A percentile compares a stretch with the other conserved stretches of the same genome.
Conservation (phyloP, 2,888 invertebrate genomes). For the Poecilus cupreus region DNA sequence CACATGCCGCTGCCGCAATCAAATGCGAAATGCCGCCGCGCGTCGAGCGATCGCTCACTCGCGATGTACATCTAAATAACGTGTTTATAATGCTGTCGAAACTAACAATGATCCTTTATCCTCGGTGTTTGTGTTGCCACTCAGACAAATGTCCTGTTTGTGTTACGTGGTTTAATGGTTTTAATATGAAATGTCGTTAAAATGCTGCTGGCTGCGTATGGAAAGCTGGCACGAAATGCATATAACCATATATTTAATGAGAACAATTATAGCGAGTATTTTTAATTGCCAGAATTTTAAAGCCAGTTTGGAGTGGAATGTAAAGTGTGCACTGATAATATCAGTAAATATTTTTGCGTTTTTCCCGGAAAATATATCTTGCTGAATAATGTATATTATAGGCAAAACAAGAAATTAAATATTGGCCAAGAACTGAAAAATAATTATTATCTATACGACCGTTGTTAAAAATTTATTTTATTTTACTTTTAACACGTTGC, state of each 20-base stretch:
- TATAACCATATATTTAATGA: not conserved
- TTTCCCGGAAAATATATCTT: too few species aligned
- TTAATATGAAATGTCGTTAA: conserved; percentile 29
- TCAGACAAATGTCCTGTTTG: conserved; percentile 33
- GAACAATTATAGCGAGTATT: not conserved
- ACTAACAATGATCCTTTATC: conserved; percentile 36
- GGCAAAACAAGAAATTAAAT: too few species aligned
- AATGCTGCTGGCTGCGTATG: not conserved
- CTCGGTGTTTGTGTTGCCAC: conserved; percentile 26
- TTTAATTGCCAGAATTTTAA: not conserved
- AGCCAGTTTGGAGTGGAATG: too few species aligned
- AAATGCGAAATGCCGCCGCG: not conserved
- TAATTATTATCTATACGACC: too few species aligned
- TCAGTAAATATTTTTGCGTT: too few species aligned
- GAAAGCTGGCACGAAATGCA: not conserved
- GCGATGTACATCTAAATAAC: conserved; percentile 48
- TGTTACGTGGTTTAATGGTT: conserved; percentile 29
- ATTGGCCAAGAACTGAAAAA: too few species aligned
- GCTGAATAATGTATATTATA: too few species aligned
- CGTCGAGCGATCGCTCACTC: not conserved
- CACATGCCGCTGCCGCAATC: conserved; percentile 34
- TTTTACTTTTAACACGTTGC: too few species aligned
- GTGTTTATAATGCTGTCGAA: conserved; percentile 48
- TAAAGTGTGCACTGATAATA: too few species aligned
- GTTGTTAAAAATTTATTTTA: too few species aligned